Evolutionary conservation across 1,140 invertebrate species (phyloP).

Genomic region (Olivierus martensii): DNA sequence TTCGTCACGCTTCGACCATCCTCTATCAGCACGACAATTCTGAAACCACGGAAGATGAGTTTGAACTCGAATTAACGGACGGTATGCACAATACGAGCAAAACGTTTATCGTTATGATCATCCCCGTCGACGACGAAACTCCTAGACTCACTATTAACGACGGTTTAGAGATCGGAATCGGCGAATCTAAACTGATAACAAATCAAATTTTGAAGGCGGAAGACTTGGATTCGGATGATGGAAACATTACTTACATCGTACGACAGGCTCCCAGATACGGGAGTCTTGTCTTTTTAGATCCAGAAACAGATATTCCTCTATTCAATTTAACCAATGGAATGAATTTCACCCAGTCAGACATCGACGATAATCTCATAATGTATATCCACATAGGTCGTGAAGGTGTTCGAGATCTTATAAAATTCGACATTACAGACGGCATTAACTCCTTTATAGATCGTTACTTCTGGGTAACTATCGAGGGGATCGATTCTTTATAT

Average conservation of each 20-base stretch:
- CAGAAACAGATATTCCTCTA: conserved; percentile 14
- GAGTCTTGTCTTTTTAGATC: conserved; percentile 20
- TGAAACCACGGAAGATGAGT: conserved; percentile 29
- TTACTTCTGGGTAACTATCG: conserved; percentile 31
- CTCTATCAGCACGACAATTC: conserved; percentile 33
- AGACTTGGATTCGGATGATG: conserved; percentile 30
- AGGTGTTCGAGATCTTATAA: conserved; percentile 30
- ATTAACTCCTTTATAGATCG: conserved; percentile 30
- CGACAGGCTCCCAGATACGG: conserved; percentile 28
- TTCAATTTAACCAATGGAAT: conserved; percentile 27
- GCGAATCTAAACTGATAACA: conserved; percentile 27
- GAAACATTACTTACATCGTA: conserved; percentile 27
- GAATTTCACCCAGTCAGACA: conserved; percentile 33
- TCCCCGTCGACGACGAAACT: conserved; percentile 34
- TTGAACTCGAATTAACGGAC: conserved; percentile 30
- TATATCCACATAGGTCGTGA: conserved; percentile 30
- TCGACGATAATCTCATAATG: conserved; percentile 26
- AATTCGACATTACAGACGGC: conserved; percentile 34
- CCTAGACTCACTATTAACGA: conserved; percentile 31
- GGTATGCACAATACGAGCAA: conserved; percentile 28
- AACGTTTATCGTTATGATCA: conserved; percentile 27
- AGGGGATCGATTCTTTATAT: conserved; percentile 29
- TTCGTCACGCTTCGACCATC: conserved; percentile 27
- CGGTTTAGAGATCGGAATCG: conserved; percentile 30
- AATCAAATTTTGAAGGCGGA: conserved; percentile 29